A percentile compares a stretch with the other conserved stretches of the same genome.
Evolutionary conservation across 2,797 vertebrate species (phyloP).

Genomic region (Anolis apletophallus): DNA sequence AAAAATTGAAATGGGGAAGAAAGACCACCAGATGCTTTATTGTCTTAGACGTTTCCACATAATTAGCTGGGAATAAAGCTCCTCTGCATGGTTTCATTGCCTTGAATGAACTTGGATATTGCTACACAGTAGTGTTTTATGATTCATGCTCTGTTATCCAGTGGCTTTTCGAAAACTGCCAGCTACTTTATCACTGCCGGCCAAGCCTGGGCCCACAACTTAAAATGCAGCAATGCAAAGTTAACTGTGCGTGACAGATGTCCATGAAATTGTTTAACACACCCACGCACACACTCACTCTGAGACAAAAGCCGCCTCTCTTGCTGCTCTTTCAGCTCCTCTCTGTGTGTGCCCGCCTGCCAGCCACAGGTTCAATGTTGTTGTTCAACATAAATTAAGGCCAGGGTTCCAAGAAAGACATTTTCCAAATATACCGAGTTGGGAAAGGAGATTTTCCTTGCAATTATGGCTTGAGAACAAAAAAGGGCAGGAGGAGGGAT

Average conservation of each 20-base stretch:
- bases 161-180: conserved; percentile 85
- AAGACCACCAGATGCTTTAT: conserved; percentile 99
- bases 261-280: conserved; percentile 98
- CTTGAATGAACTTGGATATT: conserved; percentile 97
- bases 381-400: conserved; percentile 72
- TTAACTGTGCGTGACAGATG: conserved; percentile 97
- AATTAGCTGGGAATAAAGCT: conserved; percentile 98
- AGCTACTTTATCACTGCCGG: conserved; percentile 86
- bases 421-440: conserved; percentile 1
- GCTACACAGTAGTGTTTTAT: conserved; percentile 89
- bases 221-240: conserved; percentile 90
- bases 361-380: conserved; percentile 48
- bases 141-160: conserved; percentile 87
- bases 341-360: neutral
- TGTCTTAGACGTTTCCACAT: conserved; percentile 98
- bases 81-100: conserved; percentile 90
- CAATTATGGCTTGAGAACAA: neutral
- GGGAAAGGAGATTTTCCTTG: neutral
- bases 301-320: conserved; percentile 66
- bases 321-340: neutral
- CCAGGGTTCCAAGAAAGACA: neutral
- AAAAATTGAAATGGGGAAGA: conserved; percentile 91
- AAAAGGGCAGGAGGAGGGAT: too few relatives aligned
- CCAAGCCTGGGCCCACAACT: conserved; percentile 81
- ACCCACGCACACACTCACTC: conserved; percentile 71